Evolutionary conservation across 2,113 vertebrate species (phyloP), one percentile per base, ranked within the genome.

Genomic region (Cariama cristata): DNA sequence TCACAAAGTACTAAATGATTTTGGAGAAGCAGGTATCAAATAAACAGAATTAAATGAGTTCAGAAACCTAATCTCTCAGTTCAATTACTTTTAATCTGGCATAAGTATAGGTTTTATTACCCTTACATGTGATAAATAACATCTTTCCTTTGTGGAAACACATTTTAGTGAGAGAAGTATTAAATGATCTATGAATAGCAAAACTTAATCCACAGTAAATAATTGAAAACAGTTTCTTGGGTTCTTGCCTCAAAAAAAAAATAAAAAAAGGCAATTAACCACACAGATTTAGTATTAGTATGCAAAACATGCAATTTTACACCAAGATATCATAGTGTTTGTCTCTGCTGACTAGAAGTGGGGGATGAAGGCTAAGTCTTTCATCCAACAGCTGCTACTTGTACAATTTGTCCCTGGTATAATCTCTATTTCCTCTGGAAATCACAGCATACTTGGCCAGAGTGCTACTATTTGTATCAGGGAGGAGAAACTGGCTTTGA

Each of bases 61-160:
- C 88, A 96, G 69, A 97, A 97, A 97, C 72, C 56, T 94, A 95
- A 69, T 20, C 66, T 94, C 76, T 93, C 90, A 92, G 80, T 38
- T 90, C 21, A 23, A 94, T 97, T 93, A 69, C 63, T 95, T 98
- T 97, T 97, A 94, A 97, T 96, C 89, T 98, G 82, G 49, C 75
- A 81, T 97, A 68, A 81, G 11, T 72, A 71, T 32, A 92, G 62
- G 74, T 86, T 82, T 45, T 82, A 58, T 88, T 83, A 86, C 6
- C 8, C 11, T 83, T 33, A 42, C 1, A 1, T 30, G 27, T 88
- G 35, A 93, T 86, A 91, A 95, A 91, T 64, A 62, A 2, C 21
- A 45, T 71, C 58, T 60, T 68, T 88, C 24, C 30, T 68, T 35
- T 23, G n/a, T 80, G 58, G 75, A 82, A 84, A 85, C 27, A 84